Conservation (phyloP, 2,113 vertebrate genomes). For the Fregata magnificens region DNA sequence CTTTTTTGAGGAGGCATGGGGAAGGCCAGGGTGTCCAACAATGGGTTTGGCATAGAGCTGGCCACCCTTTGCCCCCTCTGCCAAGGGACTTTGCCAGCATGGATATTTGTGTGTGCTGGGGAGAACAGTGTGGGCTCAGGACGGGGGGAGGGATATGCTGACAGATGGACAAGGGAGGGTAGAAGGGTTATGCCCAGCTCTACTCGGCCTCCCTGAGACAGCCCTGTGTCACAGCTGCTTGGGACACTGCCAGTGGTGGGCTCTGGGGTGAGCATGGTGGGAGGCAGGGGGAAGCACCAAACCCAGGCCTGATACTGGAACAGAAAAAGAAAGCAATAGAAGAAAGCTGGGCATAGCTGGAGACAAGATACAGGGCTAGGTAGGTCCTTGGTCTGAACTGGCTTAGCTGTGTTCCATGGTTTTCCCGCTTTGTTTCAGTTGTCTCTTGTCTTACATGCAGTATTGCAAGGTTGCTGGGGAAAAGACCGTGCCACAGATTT, state of each 20-base stretch:
- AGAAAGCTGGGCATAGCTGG: background rate
- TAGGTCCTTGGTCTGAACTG: background rate
- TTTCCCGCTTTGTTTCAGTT: background rate
- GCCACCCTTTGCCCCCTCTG: slow-evolving; percentile 12
- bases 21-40: background rate
- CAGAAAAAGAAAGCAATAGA: background rate
- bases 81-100: slow-evolving; percentile 37
- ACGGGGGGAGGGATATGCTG: background rate
- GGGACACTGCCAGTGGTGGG: slow-evolving; percentile 11
- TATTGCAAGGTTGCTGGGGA: background rate
- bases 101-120: background rate
- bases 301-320: background rate
- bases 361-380: background rate
- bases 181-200: background rate
- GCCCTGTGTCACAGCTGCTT: slow-evolving; percentile 37
- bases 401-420: background rate
- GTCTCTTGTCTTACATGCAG: background rate
- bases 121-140: background rate
- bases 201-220: background rate
- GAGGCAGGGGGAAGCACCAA: background rate
- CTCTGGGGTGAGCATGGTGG: background rate
- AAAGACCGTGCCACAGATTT: background rate
- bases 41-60: background rate
- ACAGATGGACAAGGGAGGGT: slow-evolving; percentile 48
- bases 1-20: background rate